phyloP scores from a whole-genome alignment of 2,888 invertebrate genomes.

The Hemaris fuciformis region DNA sequence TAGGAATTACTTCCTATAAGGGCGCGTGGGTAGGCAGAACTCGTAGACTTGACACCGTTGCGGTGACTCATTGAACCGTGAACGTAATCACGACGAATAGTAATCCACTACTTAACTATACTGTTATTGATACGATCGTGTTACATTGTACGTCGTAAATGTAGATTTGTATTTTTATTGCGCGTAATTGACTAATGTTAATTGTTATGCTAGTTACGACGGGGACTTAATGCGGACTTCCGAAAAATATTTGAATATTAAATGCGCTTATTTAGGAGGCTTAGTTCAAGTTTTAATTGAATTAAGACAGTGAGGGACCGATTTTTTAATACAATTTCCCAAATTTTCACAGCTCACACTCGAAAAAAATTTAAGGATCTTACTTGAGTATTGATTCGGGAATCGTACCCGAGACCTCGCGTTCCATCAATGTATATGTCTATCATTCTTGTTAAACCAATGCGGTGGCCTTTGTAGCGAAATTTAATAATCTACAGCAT shows the following conservation, averaged over 20 bases:
- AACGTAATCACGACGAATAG: conserved; percentile 19
- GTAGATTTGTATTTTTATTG: conserved; percentile 1
- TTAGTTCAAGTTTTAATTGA: no score
- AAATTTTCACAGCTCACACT: not conserved
- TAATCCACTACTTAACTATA: conserved; percentile 6
- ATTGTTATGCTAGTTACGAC: not conserved
- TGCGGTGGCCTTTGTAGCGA: no score
- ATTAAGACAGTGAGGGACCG: no score
- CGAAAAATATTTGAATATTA: not conserved
- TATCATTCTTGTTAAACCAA: no score
- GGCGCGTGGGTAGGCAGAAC: conserved; percentile 55
- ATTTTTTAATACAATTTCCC: no score
- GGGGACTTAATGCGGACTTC: not conserved
- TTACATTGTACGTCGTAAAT: conserved; percentile 4
- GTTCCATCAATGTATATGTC: no score
- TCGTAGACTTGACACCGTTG: conserved; percentile 19
- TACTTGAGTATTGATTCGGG: no score
- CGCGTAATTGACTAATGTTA: not conserved
- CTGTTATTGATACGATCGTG: not conserved
- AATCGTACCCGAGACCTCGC: no score
- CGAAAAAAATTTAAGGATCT: no score
- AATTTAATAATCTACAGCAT: no score
- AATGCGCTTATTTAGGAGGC: no score
- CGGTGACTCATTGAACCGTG: conserved; percentile 15
- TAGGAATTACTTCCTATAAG: not conserved